phyloP scores from a whole-genome alignment of 2,797 vertebrate species.

The Melanotaenia maccullochi region DNA sequence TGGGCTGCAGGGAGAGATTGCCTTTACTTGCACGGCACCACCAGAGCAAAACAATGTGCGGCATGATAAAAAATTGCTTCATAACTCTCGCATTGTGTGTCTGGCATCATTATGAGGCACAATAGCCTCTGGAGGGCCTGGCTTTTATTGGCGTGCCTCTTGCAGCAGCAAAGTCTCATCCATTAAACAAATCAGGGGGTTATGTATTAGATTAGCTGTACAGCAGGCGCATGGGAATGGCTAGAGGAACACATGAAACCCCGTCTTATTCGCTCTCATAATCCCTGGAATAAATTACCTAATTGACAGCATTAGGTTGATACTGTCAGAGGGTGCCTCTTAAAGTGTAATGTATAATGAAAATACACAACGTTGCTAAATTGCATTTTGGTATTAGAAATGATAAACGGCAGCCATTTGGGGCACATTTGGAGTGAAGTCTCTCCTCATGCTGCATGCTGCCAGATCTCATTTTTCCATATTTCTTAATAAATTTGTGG shows the following conservation, averaged over 20 bases:
- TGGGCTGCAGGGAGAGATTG: slow-evolving; percentile 76
- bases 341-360: slow-evolving; percentile 72
- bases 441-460: slow-evolving; percentile 45
- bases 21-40: slow-evolving; percentile 74
- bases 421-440: slow-evolving; percentile 65
- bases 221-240: slow-evolving; percentile 69
- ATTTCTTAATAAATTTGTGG: slow-evolving; percentile 75
- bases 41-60: slow-evolving; percentile 80
- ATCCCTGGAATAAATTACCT: slow-evolving; percentile 77
- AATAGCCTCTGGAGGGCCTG: slow-evolving; percentile 79
- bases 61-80: slow-evolving; percentile 84
- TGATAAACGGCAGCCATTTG: slow-evolving; percentile 76
- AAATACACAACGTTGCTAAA: slow-evolving; percentile 72
- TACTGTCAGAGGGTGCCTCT: slow-evolving; percentile 73
- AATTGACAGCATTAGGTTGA: slow-evolving; percentile 79
- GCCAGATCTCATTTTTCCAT: slow-evolving; percentile 73
- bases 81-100: slow-evolving; percentile 84
- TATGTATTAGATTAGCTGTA: slow-evolving; percentile 85
- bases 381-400: slow-evolving; percentile 78
- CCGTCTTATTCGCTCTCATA: slow-evolving; percentile 70
- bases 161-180: slow-evolving; percentile 81
- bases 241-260: slow-evolving; percentile 69
- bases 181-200: slow-evolving; percentile 86
- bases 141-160: slow-evolving; percentile 83
- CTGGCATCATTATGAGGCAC: slow-evolving; percentile 84